Percentiles rank a stretch among this genome's conserved stretches.
Evolutionary conservation across 2,888 invertebrate genomes (phyloP).

Genomic region (Camptogramma bilineatum): DNA sequence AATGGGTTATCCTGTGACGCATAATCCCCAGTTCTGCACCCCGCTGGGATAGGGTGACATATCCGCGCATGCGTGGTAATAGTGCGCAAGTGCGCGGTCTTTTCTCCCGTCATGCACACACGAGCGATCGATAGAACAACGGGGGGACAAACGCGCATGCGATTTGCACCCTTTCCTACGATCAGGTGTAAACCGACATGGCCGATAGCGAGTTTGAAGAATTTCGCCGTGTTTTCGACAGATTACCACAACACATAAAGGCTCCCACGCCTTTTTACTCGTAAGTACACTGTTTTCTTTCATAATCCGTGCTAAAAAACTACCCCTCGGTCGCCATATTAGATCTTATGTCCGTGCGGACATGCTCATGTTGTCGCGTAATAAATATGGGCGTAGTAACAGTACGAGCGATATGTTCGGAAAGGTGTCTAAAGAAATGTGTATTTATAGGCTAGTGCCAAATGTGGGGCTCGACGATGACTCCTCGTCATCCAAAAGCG

Average conservation of each 20-base stretch:
- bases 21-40: conserved; percentile 46
- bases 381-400: conserved; percentile 37
- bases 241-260: conserved; percentile 91
- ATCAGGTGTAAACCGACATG: conserved; percentile 92
- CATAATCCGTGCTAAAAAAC: conserved; percentile 15
- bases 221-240: conserved; percentile 94
- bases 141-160: conserved; percentile 68
- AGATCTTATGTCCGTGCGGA: conserved; percentile 24
- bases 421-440: conserved; percentile 14
- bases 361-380: conserved; percentile 51
- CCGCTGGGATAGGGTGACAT: conserved; percentile 48
- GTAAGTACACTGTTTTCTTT: conserved; percentile 86
- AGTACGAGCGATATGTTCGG: conserved; percentile 7
- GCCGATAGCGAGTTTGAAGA: conserved; percentile 97
- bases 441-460: conserved; percentile 90
- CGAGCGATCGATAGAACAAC: conserved; percentile 68
- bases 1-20: conserved; percentile 66
- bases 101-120: conserved; percentile 38
- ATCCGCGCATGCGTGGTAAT: conserved; percentile 46
- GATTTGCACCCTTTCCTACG: conserved; percentile 72
- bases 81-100: conserved; percentile 62
- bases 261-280: conserved; percentile 94
- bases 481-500: conserved; percentile 92
- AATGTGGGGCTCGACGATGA: conserved; percentile 93
- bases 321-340: not conserved